Conservation (phyloP, 2,888 invertebrate genomes). For the Lysandra bellargus region DNA sequence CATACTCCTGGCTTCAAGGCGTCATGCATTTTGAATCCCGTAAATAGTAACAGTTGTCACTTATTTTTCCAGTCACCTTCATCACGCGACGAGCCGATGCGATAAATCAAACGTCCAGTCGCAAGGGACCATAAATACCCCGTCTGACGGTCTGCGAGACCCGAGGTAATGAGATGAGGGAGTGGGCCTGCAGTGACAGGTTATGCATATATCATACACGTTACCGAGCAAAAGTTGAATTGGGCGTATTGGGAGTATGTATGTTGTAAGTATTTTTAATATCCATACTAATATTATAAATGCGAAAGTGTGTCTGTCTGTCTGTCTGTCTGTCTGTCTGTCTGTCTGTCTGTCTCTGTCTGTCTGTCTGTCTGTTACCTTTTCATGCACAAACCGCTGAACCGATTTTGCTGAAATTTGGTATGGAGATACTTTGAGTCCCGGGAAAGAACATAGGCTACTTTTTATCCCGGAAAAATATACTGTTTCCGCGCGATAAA, state of each 20-base stretch:
- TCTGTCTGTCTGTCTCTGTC: no score
- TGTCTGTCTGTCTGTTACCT: no score
- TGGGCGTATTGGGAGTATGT: not conserved
- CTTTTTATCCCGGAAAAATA: no score
- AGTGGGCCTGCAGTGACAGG: constrained; percentile 19
- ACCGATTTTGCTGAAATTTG: no score
- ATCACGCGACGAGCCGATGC: not conserved
- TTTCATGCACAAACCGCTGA: no score
- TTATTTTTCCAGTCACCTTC: constrained; percentile 14
- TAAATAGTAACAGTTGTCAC: not conserved
- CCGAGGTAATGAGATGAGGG: constrained; percentile 27
- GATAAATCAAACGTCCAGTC: constrained; percentile 20
- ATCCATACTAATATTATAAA: no score
- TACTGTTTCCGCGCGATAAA: no score
- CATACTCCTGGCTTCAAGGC: not conserved
- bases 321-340: no score
- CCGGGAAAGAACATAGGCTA: no score
- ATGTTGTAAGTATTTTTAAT: not conserved
- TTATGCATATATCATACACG: constrained; percentile 9
- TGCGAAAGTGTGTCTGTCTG: no score
- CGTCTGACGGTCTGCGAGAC: constrained; percentile 4
- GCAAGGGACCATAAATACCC: constrained; percentile 14
- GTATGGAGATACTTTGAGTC: no score
- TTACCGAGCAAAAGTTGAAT: not conserved
- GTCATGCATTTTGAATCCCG: not conserved